Evolutionary conservation across 2,888 invertebrate species (phyloP).

Genomic region (Meliscaeva auricollis): DNA sequence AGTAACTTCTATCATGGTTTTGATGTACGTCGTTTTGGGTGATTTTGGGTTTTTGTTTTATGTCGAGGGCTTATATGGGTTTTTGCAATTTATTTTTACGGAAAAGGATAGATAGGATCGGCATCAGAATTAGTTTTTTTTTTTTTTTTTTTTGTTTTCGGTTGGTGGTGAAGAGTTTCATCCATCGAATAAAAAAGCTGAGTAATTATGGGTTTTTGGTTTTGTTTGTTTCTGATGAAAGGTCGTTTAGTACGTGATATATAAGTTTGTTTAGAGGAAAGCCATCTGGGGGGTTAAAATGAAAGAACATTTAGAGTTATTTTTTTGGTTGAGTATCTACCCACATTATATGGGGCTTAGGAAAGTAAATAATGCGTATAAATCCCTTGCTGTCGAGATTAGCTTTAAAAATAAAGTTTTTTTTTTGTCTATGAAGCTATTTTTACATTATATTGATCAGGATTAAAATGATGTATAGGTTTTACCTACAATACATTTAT

Average conservation of each 20-base stretch:
- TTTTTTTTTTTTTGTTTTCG: background rate
- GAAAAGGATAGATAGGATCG: background rate
- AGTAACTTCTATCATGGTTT: slow-evolving; percentile 19
- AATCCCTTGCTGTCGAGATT: background rate
- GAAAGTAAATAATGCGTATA: background rate
- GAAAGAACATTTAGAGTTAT: background rate
- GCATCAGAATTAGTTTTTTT: background rate
- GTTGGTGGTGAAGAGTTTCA: background rate
- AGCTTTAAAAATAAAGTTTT: background rate
- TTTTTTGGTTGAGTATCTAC: background rate
- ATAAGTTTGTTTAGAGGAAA: background rate
- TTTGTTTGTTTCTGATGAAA: background rate
- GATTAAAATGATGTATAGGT: too few relatives aligned
- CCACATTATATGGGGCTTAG: background rate
- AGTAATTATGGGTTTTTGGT: background rate
- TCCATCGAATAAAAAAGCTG: background rate
- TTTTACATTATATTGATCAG: too few relatives aligned
- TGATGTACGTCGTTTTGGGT: slow-evolving; percentile 10
- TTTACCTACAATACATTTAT: too few relatives aligned
- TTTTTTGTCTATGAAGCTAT: background rate
- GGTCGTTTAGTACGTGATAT: background rate
- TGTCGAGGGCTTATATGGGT: slow-evolving; percentile 14
- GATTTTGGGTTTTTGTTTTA: slow-evolving; percentile 18
- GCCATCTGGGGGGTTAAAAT: background rate
- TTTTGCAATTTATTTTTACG: slow-evolving; percentile 29